A percentile compares a stretch with the other conserved stretches of the same genome.
These are phyloP conservation scores for Colostygia pectinataria DNA, from an alignment of 2,888 invertebrate species.

Conservation along the genomic window DNA sequence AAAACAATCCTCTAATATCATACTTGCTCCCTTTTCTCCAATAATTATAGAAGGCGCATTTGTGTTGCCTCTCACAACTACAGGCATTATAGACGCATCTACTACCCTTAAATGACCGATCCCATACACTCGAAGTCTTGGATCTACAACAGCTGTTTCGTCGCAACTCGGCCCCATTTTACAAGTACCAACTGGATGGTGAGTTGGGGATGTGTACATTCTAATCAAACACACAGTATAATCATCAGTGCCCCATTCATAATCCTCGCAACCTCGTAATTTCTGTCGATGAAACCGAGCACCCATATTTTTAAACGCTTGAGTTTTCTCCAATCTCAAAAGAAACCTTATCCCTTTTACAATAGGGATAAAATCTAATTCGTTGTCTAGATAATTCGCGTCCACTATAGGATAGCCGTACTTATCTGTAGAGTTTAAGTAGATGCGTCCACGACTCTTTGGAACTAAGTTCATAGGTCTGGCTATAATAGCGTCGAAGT, in stretches of 20 bases:
- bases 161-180: constrained; percentile 83
- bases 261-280: constrained; percentile 81
- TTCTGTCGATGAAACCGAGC: constrained; percentile 77
- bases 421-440: constrained; percentile 86
- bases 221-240: constrained; percentile 86
- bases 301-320: constrained; percentile 80
- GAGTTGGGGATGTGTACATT: constrained; percentile 80
- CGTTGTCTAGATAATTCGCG: constrained; percentile 84
- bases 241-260: constrained; percentile 82
- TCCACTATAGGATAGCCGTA: constrained; percentile 86
- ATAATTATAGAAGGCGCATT: constrained; percentile 92
- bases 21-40: constrained; percentile 79
- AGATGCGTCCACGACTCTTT: constrained; percentile 83
- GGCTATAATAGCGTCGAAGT: constrained; percentile 82
- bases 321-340: constrained; percentile 80
- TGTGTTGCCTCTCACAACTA: constrained; percentile 89
- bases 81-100: constrained; percentile 92
- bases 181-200: constrained; percentile 66
- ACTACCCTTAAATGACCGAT: constrained; percentile 84
- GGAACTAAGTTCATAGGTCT: constrained; percentile 84
- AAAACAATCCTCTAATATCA: constrained; percentile 58
- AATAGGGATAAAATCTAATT: constrained; percentile 82
- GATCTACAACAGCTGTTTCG: constrained; percentile 85
- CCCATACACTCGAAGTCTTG: constrained; percentile 86
- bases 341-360: constrained; percentile 84